phyloP scores from a whole-genome alignment of 2,113 vertebrate species.

The Tinamus guttatus region DNA sequence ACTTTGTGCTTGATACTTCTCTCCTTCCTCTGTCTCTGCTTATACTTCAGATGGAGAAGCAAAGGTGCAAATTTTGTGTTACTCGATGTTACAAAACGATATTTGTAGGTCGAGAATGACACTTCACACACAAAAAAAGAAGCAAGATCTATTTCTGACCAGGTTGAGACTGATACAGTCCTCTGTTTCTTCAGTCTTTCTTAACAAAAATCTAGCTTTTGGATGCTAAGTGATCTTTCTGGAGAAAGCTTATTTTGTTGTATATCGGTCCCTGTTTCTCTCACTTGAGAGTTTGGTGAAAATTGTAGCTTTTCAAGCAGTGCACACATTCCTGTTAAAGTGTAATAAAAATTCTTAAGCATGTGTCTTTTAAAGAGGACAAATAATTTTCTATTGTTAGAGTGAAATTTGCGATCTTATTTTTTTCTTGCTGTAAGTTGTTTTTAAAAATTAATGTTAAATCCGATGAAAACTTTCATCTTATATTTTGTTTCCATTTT shows the following conservation, averaged over 20 bases:
- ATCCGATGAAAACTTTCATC: neutral
- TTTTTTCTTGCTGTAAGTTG: neutral
- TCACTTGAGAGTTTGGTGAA: neutral
- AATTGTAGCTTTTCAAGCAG: neutral
- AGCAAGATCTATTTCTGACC: neutral
- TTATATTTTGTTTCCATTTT: neutral
- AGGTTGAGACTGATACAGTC: neutral
- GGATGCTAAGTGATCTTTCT: neutral
- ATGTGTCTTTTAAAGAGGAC: no score
- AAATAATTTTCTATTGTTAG: neutral
- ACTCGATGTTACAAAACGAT: neutral
- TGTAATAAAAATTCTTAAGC: no score
- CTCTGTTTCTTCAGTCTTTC: accelerated
- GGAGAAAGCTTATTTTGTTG: neutral
- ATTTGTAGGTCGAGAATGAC: neutral
- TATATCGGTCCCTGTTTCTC: neutral
- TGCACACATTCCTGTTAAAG: neutral
- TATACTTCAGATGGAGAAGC: neutral
- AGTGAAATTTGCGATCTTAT: neutral
- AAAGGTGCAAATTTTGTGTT: neutral
- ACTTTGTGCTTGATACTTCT: neutral
- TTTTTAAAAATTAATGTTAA: neutral
- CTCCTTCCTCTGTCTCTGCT: neutral
- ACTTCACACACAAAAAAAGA: neutral
- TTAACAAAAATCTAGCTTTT: neutral